These are phyloP conservation scores for Valencia hispanica DNA, from an alignment of 2,797 vertebrate species.

Conservation along the genomic window DNA sequence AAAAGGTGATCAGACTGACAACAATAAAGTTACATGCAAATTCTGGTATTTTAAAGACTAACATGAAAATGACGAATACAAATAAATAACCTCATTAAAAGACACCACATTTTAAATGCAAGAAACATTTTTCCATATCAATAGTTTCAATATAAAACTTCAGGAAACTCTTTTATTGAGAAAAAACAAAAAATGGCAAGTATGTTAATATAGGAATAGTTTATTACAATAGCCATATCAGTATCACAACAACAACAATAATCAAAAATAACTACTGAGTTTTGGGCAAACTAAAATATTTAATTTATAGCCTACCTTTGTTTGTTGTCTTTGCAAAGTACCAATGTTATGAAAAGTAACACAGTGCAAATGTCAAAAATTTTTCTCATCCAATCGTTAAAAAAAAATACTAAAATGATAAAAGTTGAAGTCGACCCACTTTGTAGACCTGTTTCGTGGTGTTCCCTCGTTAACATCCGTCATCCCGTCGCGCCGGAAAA, in stretches of 20 bases:
- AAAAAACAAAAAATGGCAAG: background rate
- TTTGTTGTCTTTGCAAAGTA: background rate
- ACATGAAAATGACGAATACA: no score
- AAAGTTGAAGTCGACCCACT: background rate
- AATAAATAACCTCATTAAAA: no score
- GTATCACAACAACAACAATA: no score
- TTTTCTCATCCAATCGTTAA: background rate
- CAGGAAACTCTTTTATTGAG: no score
- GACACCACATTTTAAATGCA: no score
- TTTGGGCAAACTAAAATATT: background rate
- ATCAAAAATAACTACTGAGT: no score
- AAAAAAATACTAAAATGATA: background rate
- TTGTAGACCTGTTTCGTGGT: background rate
- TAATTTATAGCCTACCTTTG: background rate
- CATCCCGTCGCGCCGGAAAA: conserved; percentile 75
- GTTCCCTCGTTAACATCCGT: conserved; percentile 43
- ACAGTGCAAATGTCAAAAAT: background rate
- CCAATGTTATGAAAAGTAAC: background rate
- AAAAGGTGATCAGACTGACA: no score
- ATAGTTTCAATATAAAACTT: no score
- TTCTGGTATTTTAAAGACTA: no score
- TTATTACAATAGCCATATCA: no score
- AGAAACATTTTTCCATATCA: no score
- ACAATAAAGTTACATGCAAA: no score
- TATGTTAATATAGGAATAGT: background rate